Evolutionary conservation across 2,888 invertebrate species (phyloP).

Genomic region (Liodrosophila aerea): DNA sequence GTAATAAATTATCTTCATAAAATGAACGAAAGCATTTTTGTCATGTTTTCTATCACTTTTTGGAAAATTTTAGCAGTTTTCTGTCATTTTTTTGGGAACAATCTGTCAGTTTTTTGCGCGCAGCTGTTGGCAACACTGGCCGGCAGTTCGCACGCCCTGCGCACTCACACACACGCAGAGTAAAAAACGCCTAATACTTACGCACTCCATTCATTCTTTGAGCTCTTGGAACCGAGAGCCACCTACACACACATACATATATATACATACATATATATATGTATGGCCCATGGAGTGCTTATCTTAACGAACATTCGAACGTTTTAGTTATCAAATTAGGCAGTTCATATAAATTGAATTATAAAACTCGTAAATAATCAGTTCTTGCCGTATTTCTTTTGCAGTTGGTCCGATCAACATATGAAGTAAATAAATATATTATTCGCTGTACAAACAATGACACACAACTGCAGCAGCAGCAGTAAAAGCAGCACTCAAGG

Average conservation of each 20-base stretch:
- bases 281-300: conserved; percentile 22
- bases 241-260: conserved; percentile 27
- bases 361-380: conserved; percentile 57
- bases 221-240: conserved; percentile 3
- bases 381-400: conserved; percentile 55
- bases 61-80: too few relatives aligned
- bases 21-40: too few relatives aligned
- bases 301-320: conserved; percentile 43
- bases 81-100: too few relatives aligned
- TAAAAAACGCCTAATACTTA: conserved; percentile 22
- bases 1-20: too few relatives aligned
- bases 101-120: too few relatives aligned
- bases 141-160: conserved; percentile 54
- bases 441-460: conserved; percentile 61
- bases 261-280: conserved; percentile 15
- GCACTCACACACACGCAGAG: conserved; percentile 17
- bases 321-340: conserved; percentile 50
- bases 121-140: too few relatives aligned
- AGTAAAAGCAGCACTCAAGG: conserved; percentile 24
- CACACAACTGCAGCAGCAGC: conserved; percentile 49
- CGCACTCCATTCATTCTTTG: conserved; percentile 45
- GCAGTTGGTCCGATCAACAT: conserved; percentile 49
- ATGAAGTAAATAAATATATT: conserved; percentile 53
- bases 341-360: conserved; percentile 52
- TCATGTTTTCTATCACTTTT: too few relatives aligned